These are phyloP conservation scores for Odocoileus virginianus DNA, from an alignment of 2,113 vertebrate species.

Conservation along the genomic window DNA sequence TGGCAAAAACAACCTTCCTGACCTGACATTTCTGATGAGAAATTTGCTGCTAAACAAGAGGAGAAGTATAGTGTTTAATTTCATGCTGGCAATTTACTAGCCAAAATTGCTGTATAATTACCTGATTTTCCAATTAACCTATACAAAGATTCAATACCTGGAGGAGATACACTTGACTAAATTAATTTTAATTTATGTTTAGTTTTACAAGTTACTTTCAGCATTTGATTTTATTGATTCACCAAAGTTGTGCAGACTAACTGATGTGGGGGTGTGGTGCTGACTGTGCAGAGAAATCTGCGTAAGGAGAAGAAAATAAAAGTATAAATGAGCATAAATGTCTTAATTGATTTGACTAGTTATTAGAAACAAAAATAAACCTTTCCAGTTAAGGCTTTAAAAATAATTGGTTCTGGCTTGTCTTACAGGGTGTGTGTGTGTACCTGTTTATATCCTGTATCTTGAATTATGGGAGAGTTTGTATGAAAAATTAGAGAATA, in stretches of 20 bases:
- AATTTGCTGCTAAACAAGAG: slow-evolving; percentile 17
- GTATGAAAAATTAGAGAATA: neutral
- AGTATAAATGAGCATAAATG: neutral
- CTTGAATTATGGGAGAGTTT: neutral
- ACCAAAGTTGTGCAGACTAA: neutral
- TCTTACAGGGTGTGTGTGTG: neutral
- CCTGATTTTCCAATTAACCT: neutral
- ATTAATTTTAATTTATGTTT: slow-evolving; percentile 27
- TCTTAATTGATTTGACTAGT: neutral
- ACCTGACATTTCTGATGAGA: slow-evolving; percentile 41
- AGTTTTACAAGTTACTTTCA: slow-evolving; percentile 4
- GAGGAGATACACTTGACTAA: slow-evolving; percentile 31
- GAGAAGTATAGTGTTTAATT: slow-evolving; percentile 28
- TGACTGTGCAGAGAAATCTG: neutral
- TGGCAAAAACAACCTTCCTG: slow-evolving; percentile 16
- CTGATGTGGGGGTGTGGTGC: neutral
- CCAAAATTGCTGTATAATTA: slow-evolving; percentile 42
- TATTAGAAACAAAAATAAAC: slow-evolving; percentile 1
- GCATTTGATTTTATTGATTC: neutral
- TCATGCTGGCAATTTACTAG: slow-evolving; percentile 41
- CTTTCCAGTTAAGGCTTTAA: neutral
- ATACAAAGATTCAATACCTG: neutral
- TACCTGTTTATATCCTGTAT: neutral
- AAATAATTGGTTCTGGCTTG: neutral
- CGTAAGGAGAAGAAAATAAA: neutral